Percentiles rank a stretch among this genome's conserved stretches.
Evolutionary conservation across 1,140 invertebrate genomes (phyloP).

Genomic region (Orchestia grillus): DNA sequence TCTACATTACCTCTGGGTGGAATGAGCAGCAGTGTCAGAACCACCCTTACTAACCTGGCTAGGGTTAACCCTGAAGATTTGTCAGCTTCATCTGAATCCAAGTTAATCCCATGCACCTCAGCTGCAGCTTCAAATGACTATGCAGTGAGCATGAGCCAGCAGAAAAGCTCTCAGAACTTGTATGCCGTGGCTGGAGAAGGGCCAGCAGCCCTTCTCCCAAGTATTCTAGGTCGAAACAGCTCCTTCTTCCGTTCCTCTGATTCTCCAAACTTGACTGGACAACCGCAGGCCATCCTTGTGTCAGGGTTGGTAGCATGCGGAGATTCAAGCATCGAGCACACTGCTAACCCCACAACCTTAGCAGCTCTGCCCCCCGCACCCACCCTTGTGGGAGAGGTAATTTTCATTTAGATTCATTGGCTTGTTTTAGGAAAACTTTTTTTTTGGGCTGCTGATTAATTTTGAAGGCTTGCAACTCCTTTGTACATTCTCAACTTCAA

Average conservation of each 20-base stretch:
- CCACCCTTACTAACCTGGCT: constrained; percentile 15
- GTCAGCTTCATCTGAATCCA: not conserved
- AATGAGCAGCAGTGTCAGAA: constrained; percentile 42
- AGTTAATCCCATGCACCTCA: not conserved
- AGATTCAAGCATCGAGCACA: not conserved
- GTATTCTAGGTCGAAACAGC: not conserved
- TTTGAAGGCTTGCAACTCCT: too few species aligned
- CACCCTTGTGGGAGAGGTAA: constrained; percentile 29
- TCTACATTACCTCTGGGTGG: not conserved
- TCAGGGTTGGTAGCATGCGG: not conserved
- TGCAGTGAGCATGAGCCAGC: not conserved
- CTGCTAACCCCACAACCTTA: not conserved
- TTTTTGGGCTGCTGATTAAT: not conserved
- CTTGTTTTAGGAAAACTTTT: not conserved
- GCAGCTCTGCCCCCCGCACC: constrained; percentile 8
- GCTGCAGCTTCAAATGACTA: not conserved
- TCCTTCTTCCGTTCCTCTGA: constrained; percentile 22
- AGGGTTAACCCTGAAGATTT: constrained; percentile 34
- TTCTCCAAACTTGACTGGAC: constrained; percentile 28
- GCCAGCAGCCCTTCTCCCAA: not conserved
- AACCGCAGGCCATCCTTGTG: constrained; percentile 12
- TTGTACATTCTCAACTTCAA: too few species aligned
- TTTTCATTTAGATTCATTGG: not conserved
- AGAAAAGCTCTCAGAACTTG: not conserved
- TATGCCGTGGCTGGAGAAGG: not conserved